Percentiles rank a stretch among this genome's conserved stretches.
Conservation (phyloP, 2,888 invertebrate species). For the Erebia ligea region DNA sequence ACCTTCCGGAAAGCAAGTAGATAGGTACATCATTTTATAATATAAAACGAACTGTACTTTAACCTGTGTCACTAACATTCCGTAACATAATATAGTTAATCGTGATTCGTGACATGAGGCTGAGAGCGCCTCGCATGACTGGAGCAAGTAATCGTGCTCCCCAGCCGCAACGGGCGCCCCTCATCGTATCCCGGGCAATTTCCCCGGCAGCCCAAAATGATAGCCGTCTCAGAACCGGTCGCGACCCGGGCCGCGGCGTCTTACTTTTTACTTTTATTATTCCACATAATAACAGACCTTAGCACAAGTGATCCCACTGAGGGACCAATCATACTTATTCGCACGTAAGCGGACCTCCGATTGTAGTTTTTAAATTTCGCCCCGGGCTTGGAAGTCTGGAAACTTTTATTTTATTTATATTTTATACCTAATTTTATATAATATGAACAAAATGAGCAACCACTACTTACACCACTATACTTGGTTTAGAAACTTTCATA, state of each 20-base stretch:
- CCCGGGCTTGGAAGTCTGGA: not conserved
- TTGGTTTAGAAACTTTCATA: too few relatives aligned
- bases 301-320: constrained; percentile 23
- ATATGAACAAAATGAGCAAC: too few relatives aligned
- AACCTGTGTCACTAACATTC: not conserved
- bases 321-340: constrained; percentile 19
- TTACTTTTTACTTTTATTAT: constrained; percentile 46
- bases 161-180: constrained; percentile 29
- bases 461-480: too few relatives aligned
- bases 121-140: constrained; percentile 24
- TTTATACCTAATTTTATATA: too few relatives aligned
- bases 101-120: constrained; percentile 11
- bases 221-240: constrained; percentile 40
- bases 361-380: not conserved
- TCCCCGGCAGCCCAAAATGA: constrained; percentile 38
- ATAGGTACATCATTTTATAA: not conserved
- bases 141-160: constrained; percentile 24
- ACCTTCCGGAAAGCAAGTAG: too few relatives aligned
- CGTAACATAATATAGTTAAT: constrained; percentile 5
- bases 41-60: not conserved
- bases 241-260: constrained; percentile 23
- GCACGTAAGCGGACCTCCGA: constrained; percentile 5
- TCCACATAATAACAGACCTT: constrained; percentile 39
- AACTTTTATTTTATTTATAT: not conserved
- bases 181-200: constrained; percentile 29